Evolutionary conservation across 2,113 vertebrate species (phyloP).

Genomic region (Progne subis): DNA sequence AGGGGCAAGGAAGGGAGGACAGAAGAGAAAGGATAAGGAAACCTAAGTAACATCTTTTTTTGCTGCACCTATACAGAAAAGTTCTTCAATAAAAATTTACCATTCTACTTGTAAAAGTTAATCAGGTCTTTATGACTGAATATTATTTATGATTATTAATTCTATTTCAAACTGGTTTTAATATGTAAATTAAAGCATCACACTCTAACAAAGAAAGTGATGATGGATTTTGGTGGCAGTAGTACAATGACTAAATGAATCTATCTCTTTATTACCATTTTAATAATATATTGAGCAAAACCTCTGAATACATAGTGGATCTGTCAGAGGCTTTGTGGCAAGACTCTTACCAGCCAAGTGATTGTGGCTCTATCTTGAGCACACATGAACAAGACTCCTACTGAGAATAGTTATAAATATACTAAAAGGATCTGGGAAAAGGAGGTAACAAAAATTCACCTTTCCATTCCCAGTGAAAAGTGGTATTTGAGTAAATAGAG

Average conservation of each 20-base stretch:
- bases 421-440: background rate
- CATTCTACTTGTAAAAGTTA: background rate
- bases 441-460: background rate
- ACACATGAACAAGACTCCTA: background rate
- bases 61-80: background rate
- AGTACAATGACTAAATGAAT: slow-evolving; percentile 28
- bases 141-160: slow-evolving; percentile 47
- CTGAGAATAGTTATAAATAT: background rate
- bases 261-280: slow-evolving; percentile 42
- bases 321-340: background rate
- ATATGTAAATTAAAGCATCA: slow-evolving; percentile 36
- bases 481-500: background rate
- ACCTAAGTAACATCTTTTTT: background rate
- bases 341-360: background rate
- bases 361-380: background rate
- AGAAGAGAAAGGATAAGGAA: background rate
- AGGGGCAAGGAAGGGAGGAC: background rate
- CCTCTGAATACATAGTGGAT: background rate
- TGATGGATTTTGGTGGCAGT: slow-evolving; percentile 44
- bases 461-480: background rate
- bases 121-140: background rate
- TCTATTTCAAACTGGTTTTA: slow-evolving; percentile 26
- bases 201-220: background rate
- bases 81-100: background rate
- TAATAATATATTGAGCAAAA: slow-evolving; percentile 41